These are phyloP conservation scores for Athalia rosae DNA, from an alignment of 2,888 invertebrate genomes.

Conservation along the genomic window DNA sequence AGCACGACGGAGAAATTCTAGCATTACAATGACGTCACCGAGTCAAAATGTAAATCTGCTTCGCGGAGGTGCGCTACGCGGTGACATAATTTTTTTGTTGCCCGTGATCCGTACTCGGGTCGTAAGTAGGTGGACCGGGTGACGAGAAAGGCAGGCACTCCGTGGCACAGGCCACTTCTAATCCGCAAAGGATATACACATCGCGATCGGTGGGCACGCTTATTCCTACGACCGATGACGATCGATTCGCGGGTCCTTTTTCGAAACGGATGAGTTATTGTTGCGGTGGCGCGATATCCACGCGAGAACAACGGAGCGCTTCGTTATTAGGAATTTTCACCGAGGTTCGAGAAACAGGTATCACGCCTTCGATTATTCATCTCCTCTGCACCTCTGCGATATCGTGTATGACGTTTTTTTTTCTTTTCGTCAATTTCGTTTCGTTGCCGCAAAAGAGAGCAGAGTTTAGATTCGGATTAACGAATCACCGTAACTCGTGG, in stretches of 20 bases:
- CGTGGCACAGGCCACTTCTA: slow-evolving; percentile 29
- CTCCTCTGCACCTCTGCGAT: too few species aligned
- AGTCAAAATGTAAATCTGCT: slow-evolving; percentile 33
- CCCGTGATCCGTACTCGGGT: slow-evolving; percentile 33
- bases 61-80: slow-evolving; percentile 24
- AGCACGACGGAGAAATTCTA: slow-evolving; percentile 16
- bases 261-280: not conserved
- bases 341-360: too few species aligned
- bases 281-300: too few species aligned
- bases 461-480: not conserved
- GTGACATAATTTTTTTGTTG: slow-evolving; percentile 50
- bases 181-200: slow-evolving; percentile 43
- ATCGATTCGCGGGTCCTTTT: slow-evolving; percentile 1
- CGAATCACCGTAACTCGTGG: not conserved
- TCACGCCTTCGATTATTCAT: too few species aligned
- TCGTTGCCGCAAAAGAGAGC: not conserved
- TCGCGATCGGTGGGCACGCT: not conserved
- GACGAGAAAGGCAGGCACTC: slow-evolving; percentile 55
- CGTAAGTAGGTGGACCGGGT: slow-evolving; percentile 63
- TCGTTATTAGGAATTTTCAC: too few species aligned
- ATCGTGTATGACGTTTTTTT: too few species aligned
- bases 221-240: slow-evolving; percentile 9
- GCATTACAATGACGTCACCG: slow-evolving; percentile 28
- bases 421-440: too few species aligned
- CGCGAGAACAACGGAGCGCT: too few species aligned